Evolutionary conservation across 2,113 vertebrate genomes (phyloP).

Genomic region (Hippocampus barbouri): DNA sequence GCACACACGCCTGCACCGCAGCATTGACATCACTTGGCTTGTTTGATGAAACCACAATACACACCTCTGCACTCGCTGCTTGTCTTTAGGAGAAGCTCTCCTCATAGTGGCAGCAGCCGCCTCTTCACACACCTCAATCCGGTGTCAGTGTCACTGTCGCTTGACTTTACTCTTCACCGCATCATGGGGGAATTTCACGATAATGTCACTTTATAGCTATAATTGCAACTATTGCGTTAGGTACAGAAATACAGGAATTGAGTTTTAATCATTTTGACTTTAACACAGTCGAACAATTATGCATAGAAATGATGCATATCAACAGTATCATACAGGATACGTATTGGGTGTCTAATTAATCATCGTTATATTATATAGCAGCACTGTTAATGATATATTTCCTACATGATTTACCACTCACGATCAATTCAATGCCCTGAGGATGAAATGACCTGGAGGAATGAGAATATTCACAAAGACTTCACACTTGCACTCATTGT

Average conservation of each 20-base stretch:
- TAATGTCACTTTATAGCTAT: not conserved
- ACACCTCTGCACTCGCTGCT: slow-evolving; percentile 4
- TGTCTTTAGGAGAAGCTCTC: slow-evolving; percentile 8
- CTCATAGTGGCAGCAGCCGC: slow-evolving; percentile 11
- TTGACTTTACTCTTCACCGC: not conserved
- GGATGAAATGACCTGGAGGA: not conserved
- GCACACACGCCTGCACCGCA: slow-evolving; percentile 10
- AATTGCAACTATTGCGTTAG: not conserved
- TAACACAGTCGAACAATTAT: not conserved
- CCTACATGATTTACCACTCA: no score
- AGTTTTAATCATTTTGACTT: not conserved
- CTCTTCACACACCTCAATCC: slow-evolving; percentile 18
- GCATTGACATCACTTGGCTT: slow-evolving; percentile 53
- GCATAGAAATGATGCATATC: no score
- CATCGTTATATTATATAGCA: no score
- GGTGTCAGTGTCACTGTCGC: not conserved
- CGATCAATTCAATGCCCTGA: not conserved
- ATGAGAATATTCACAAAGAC: no score
- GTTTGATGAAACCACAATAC: slow-evolving; percentile 25
- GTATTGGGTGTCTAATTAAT: no score
- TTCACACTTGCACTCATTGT: no score
- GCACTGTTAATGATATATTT: no score
- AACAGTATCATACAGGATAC: no score
- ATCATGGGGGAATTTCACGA: not conserved
- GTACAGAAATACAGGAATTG: not conserved